Conservation (phyloP, 2,797 vertebrate genomes). For the Catharus ustulatus region DNA sequence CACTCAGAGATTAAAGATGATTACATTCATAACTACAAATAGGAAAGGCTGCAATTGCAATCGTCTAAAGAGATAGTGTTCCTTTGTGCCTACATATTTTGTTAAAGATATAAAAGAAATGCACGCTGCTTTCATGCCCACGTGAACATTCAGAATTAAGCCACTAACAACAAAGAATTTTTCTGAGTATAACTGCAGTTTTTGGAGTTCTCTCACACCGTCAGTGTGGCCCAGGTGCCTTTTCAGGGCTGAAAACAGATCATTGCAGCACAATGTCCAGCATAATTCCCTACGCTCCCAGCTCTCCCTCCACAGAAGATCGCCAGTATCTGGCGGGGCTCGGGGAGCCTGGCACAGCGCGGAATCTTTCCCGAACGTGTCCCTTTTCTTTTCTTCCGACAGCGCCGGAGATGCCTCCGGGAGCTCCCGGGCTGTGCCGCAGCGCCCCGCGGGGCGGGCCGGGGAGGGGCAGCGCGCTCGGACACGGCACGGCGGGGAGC, state of each 20-base stretch:
- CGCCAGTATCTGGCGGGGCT: too few species aligned
- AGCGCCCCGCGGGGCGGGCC: neutral
- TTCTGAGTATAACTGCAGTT: rapidly evolving
- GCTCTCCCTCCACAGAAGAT: neutral
- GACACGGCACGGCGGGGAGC: too few species aligned
- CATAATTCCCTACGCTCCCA: rapidly evolving
- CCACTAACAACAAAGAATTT: rapidly evolving
- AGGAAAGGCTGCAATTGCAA: neutral
- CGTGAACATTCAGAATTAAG: rapidly evolving
- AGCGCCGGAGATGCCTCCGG: rapidly evolving
- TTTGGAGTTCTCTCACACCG: rapidly evolving
- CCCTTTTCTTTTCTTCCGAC: rapidly evolving
- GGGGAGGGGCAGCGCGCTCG: neutral
- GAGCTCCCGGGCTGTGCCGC: rapidly evolving
- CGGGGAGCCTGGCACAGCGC: rapidly evolving
- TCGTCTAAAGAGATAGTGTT: rapidly evolving
- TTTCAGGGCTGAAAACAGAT: neutral
- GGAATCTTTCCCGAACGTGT: rapidly evolving
- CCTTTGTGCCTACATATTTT: neutral
- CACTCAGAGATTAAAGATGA: neutral
- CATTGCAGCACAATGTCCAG: rapidly evolving
- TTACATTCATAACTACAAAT: rapidly evolving
- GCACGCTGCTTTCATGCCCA: rapidly evolving
- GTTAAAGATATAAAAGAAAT: neutral
- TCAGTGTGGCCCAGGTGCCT: rapidly evolving